A percentile compares a stretch with the other conserved stretches of the same genome.
Conservation (phyloP, 2,888 invertebrate species). For the Dione vanillae region DNA sequence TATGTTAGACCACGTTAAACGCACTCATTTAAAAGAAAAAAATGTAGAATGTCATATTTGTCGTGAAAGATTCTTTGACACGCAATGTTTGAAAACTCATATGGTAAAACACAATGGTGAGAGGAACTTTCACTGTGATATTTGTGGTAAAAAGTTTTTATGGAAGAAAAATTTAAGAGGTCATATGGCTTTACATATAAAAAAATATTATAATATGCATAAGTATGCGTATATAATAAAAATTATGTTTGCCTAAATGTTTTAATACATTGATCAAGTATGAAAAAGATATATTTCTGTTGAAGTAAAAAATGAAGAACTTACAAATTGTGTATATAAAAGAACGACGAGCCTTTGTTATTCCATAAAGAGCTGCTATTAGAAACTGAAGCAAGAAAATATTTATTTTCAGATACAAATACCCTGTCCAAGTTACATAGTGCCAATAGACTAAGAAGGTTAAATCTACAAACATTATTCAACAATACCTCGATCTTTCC, state of each 20-base stretch:
- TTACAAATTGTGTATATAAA: too few relatives aligned
- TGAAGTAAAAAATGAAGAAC: too few relatives aligned
- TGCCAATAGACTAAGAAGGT: constrained; percentile 64
- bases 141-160: constrained; percentile 82
- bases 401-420: constrained; percentile 74
- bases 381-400: constrained; percentile 60
- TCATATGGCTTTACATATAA: constrained; percentile 73
- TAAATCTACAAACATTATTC: constrained; percentile 73
- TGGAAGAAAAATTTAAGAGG: constrained; percentile 84
- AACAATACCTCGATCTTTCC: constrained; percentile 72
- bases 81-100: constrained; percentile 66
- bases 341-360: too few relatives aligned
- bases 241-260: background rate
- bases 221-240: background rate
- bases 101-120: constrained; percentile 79
- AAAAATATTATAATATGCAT: constrained; percentile 40
- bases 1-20: constrained; percentile 65
- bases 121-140: constrained; percentile 80
- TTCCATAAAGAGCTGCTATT: too few relatives aligned
- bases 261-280: too few relatives aligned
- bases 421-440: constrained; percentile 59
- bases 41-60: constrained; percentile 67
- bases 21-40: constrained; percentile 68
- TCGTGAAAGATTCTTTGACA: constrained; percentile 64
- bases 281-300: too few relatives aligned